These are phyloP conservation scores for Thalassaphorura encarpata DNA, from an alignment of 1,140 invertebrate species.

Conservation along the genomic window DNA sequence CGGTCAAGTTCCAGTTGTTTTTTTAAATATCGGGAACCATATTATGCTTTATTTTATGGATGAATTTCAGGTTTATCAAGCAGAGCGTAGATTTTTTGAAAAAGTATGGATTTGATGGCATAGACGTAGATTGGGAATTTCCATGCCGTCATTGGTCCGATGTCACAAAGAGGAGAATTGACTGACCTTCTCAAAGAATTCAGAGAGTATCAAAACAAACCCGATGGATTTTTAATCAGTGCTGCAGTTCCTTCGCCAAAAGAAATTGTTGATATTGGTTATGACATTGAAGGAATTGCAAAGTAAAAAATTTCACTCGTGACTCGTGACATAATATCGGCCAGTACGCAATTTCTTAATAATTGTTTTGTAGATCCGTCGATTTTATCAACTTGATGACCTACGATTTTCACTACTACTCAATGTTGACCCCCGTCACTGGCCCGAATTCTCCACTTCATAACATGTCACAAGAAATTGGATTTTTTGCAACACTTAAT, in stretches of 20 bases:
- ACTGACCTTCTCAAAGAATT: slow-evolving; percentile 59
- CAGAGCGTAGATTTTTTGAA: slow-evolving; percentile 52
- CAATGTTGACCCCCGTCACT: slow-evolving; percentile 63
- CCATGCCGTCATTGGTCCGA: slow-evolving; percentile 50
- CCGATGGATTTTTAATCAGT: slow-evolving; percentile 45
- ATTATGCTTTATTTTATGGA: too few relatives aligned
- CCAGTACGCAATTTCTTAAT: slow-evolving; percentile 8
- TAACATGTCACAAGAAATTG: slow-evolving; percentile 46
- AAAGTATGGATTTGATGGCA: slow-evolving; percentile 58
- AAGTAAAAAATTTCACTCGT: slow-evolving; percentile 41
- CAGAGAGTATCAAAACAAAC: slow-evolving; percentile 48
- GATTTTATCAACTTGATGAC: slow-evolving; percentile 82
- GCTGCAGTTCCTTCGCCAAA: slow-evolving; percentile 64
- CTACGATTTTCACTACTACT: slow-evolving; percentile 77
- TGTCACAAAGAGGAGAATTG: slow-evolving; percentile 55
- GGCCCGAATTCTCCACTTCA: slow-evolving; percentile 72
- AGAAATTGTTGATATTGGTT: slow-evolving; percentile 59
- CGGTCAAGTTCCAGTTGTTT: too few relatives aligned
- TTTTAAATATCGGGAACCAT: too few relatives aligned
- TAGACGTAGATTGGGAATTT: slow-evolving; percentile 81
- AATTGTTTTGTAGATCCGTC: slow-evolving; percentile 47
- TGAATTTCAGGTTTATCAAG: slow-evolving; percentile 53
- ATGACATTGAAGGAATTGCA: slow-evolving; percentile 63
- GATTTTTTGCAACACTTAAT: slow-evolving; percentile 61
- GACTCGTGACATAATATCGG: too few relatives aligned